phyloP scores from a whole-genome alignment of 2,797 vertebrate genomes.

The Emys orbicularis region DNA sequence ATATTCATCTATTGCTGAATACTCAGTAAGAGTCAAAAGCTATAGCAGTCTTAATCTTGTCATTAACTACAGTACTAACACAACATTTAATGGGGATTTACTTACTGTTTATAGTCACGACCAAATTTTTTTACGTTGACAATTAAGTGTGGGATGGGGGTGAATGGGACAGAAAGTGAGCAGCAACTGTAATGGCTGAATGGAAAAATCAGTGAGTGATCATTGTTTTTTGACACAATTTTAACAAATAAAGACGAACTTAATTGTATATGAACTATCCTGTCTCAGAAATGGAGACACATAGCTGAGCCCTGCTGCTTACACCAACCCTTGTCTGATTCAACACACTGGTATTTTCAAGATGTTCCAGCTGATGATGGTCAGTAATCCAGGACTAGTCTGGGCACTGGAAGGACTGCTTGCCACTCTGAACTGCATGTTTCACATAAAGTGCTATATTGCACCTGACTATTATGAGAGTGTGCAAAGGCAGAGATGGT shows the following conservation, averaged over 20 bases:
- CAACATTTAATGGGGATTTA: background rate
- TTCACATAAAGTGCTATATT: background rate
- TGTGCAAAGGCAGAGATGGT: background rate
- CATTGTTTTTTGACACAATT: conserved; percentile 16
- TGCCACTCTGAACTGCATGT: background rate
- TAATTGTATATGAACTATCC: background rate
- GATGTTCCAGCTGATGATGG: background rate
- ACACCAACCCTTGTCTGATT: background rate
- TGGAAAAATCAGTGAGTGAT: background rate
- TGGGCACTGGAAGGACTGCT: background rate
- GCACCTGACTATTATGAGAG: background rate
- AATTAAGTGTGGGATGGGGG: background rate
- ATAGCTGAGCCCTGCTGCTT: background rate
- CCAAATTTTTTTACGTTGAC: background rate
- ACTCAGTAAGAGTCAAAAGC: conserved; percentile 1
- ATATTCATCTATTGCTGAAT: background rate
- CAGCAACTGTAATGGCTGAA: background rate
- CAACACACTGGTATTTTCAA: background rate
- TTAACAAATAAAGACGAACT: conserved; percentile 16
- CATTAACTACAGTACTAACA: background rate
- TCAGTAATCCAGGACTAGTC: background rate
- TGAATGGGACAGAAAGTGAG: background rate
- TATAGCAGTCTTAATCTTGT: background rate
- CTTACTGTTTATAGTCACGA: background rate
- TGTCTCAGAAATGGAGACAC: background rate